Evolutionary conservation across 2,888 invertebrate genomes (phyloP).

Genomic region (Tenthredo amoena): DNA sequence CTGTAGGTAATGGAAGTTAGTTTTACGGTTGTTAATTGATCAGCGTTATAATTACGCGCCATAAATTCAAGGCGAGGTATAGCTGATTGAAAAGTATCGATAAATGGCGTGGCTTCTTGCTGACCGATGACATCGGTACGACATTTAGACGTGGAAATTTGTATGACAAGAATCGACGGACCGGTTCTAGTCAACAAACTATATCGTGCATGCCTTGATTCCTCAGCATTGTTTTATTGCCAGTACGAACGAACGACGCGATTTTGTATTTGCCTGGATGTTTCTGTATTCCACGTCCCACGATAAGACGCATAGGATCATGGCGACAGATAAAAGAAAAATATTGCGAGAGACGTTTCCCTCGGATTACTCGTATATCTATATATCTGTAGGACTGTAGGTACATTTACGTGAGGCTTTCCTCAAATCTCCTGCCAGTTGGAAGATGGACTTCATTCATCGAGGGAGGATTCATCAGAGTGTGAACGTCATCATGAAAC

Average conservation of each 20-base stretch:
- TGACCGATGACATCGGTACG: slow-evolving; percentile 29
- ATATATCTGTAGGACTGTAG: not conserved
- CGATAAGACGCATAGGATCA: slow-evolving; percentile 21
- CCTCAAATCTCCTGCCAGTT: slow-evolving; percentile 22
- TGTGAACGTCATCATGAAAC: slow-evolving; percentile 26
- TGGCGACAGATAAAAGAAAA: slow-evolving; percentile 21
- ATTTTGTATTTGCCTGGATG: not conserved
- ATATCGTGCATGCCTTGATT: not conserved
- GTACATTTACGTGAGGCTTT: slow-evolving; percentile 1
- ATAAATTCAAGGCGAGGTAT: slow-evolving; percentile 1
- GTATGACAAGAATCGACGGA: slow-evolving; percentile 42
- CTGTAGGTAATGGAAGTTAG: not conserved
- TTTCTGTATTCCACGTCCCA: not conserved
- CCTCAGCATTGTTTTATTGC: slow-evolving; percentile 29
- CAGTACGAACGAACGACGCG: not conserved
- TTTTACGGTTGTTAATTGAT: slow-evolving; percentile 32
- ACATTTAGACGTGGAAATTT: slow-evolving; percentile 44
- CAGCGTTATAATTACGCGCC: slow-evolving; percentile 31
- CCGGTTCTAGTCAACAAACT: not conserved
- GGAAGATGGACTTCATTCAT: slow-evolving; percentile 29
- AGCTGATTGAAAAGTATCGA: slow-evolving; percentile 48
- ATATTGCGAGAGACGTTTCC: slow-evolving; percentile 19
- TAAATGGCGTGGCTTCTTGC: not conserved
- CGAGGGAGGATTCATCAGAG: not conserved
- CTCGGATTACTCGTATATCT: not conserved